phyloP scores from a whole-genome alignment of 2,113 vertebrate species.

The Tragelaphus imberbis region DNA sequence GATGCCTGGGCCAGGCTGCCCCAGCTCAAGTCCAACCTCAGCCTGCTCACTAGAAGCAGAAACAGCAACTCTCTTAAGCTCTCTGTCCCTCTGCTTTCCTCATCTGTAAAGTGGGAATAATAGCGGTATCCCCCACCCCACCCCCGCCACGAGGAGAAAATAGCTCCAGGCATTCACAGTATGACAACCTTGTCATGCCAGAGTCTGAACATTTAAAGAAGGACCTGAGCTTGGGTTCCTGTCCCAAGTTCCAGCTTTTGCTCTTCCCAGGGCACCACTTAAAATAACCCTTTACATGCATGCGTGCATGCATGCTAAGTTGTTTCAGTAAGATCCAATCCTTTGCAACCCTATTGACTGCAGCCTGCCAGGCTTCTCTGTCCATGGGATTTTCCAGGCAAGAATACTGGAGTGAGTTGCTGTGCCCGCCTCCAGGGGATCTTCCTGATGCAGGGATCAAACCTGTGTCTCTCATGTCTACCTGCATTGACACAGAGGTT shows the following conservation, averaged over 20 bases:
- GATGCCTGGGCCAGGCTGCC: not conserved
- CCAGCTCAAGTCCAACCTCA: not conserved
- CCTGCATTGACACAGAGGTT: not conserved
- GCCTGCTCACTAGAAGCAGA: not conserved
- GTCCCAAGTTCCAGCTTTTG: not conserved
- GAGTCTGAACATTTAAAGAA: not conserved
- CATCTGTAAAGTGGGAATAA: not conserved
- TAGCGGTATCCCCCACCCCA: rapidly evolving
- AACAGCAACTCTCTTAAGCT: not conserved
- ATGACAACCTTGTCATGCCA: not conserved
- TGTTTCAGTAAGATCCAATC: not conserved
- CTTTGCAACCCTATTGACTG: not conserved
- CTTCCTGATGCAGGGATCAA: rapidly evolving
- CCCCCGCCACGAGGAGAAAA: not conserved
- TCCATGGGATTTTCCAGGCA: not conserved
- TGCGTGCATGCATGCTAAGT: not conserved
- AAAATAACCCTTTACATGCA: not conserved
- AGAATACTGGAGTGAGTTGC: not conserved
- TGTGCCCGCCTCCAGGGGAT: not conserved
- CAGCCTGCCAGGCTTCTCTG: not conserved
- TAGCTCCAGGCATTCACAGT: not conserved
- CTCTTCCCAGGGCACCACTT: not conserved
- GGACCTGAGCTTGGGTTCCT: not conserved
- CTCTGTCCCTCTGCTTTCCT: not conserved
- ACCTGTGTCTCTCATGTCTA: not conserved